phyloP scores from a whole-genome alignment of 2,113 vertebrate species.

The Malurus melanocephalus region DNA sequence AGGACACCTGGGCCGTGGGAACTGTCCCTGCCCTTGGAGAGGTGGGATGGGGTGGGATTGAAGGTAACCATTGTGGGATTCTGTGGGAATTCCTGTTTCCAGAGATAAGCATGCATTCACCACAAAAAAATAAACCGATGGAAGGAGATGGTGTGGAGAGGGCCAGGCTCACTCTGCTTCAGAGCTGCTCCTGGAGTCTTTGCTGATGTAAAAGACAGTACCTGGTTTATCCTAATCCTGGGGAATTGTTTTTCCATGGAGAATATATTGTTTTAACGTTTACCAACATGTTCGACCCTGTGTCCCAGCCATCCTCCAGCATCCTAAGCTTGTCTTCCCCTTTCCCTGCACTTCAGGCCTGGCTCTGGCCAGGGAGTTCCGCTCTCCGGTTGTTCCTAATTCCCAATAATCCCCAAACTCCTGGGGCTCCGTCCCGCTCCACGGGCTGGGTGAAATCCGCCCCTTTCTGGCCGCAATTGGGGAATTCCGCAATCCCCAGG shows the following conservation, averaged over 20 bases:
- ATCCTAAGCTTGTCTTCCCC: no score
- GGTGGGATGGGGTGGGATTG: not conserved
- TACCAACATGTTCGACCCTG: fast-evolving
- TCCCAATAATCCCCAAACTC: fast-evolving
- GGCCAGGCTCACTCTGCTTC: no score
- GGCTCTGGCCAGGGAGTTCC: not conserved
- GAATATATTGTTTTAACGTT: not conserved
- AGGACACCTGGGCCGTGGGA: fast-evolving
- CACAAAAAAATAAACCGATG: not conserved
- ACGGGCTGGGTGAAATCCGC: not conserved
- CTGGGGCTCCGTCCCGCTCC: not conserved
- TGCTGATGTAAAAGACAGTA: no score
- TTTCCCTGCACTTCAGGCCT: no score
- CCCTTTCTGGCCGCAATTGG: fast-evolving
- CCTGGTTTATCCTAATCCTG: not conserved
- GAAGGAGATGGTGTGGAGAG: fast-evolving
- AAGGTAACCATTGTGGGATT: no score
- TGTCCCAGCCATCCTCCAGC: not conserved
- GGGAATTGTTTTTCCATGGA: fast-evolving
- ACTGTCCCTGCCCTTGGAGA: fast-evolving
- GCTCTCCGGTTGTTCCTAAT: fast-evolving
- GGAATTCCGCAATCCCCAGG: not conserved
- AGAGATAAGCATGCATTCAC: fast-evolving
- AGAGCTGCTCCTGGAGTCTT: not conserved
- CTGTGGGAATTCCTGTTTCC: not conserved